Base-by-base conservation (phyloP, 2,888 invertebrate genomes). In the Tricholauxania praeusta region DNA sequence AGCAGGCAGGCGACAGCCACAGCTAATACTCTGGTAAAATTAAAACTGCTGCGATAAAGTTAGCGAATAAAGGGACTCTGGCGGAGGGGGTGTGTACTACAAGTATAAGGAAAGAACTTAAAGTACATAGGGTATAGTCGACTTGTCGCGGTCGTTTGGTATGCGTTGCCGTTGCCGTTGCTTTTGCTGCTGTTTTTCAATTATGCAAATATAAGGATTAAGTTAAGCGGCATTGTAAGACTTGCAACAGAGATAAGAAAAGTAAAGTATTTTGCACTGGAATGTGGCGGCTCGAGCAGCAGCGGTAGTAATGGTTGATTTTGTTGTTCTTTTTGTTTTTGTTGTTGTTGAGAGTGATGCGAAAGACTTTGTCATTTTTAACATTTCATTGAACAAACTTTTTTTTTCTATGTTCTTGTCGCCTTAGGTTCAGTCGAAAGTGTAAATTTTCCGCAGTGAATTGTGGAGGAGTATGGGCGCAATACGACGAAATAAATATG, bases 151-250 rank as follows among this genome's bases (percentile, higher is more conserved):
- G 22, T 14, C 19, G 57, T 19, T 8, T 28, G 57, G 57, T n/a
- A 7, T 17, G 14, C 67, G 57, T 14, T 15, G 19, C 12, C 19
- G 47, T 39, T 17, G 39, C 39, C 17, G 22, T n/a, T 19, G 52
- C 78, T 81, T 14, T n/a, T 19, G 52, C 78, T 81, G 80, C 79
- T 82, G 79, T 82, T 82, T 82, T 83, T 81, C 82, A 83, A 81
- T 83, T 83, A 83, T 83, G 83, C 83, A 83, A 83, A 83, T 83
- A 80, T 80, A 80, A 81, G 83, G 80, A 82, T 83, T 81, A 83
- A 82, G 79, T 81, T 80, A 79, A 79, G 80, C 79, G 76, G 71
- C 74, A 72, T 71, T 76, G 71, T 72, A 51, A 49, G 51, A 22
- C 28, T 64, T 14, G 19, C 64, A 28, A 60, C 22, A 60, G 15